Percentiles rank a stretch among this genome's conserved stretches.
Conservation (phyloP, 2,113 vertebrate species). For the Gambusia affinis region DNA sequence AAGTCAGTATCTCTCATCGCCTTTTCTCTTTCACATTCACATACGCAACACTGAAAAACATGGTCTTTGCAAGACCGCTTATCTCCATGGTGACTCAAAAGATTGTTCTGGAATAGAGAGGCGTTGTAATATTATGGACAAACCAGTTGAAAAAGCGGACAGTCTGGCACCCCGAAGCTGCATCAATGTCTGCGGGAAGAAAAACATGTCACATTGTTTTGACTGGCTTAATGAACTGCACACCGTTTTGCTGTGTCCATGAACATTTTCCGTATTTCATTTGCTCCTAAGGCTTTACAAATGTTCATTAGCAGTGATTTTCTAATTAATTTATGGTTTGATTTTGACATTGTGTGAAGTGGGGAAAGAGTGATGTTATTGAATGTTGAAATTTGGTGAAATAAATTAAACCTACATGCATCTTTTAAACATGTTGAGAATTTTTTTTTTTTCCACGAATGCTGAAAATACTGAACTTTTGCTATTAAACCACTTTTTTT, state of each 20-base stretch:
- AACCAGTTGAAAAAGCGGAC: slow-evolving; percentile 16
- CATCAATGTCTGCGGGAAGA: slow-evolving; percentile 1
- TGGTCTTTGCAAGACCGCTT: slow-evolving; percentile 24
- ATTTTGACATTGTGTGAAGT: background rate
- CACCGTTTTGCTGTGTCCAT: background rate
- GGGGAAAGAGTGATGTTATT: background rate
- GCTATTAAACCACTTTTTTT: too few species aligned
- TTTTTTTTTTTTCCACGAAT: too few species aligned
- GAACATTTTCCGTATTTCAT: background rate
- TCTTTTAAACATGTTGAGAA: background rate
- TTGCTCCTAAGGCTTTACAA: background rate
- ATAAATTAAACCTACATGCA: background rate
- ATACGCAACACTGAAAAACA: slow-evolving; percentile 5
- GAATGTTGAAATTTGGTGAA: background rate
- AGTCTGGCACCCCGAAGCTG: slow-evolving; percentile 4
- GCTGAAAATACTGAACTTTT: background rate
- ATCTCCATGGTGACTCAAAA: slow-evolving; percentile 62
- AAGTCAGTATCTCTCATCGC: background rate
- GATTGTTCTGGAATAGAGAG: slow-evolving; percentile 27
- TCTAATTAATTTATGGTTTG: background rate
- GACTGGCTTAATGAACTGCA: slow-evolving; percentile 1
- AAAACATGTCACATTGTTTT: slow-evolving; percentile 3
- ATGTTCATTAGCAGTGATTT: background rate
- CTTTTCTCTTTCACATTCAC: background rate
- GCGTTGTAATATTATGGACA: slow-evolving; percentile 24